phyloP scores from a whole-genome alignment of 2,113 vertebrate species.

The Podiceps cristatus region DNA sequence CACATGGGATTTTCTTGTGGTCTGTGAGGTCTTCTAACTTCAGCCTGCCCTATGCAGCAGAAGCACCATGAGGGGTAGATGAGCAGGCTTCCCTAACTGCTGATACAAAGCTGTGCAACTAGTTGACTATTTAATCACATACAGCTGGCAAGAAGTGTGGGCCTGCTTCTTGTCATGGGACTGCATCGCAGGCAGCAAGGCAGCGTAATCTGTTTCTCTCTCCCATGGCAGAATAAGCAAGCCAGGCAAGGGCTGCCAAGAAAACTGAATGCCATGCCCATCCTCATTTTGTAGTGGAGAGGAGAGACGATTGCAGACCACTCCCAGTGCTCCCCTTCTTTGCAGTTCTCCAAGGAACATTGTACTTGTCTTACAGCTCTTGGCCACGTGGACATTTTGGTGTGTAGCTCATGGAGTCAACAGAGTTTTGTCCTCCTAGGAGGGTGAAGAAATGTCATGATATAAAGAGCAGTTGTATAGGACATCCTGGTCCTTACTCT shows the following conservation, averaged over 20 bases:
- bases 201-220: neutral
- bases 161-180: neutral
- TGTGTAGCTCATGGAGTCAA: neutral
- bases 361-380: neutral
- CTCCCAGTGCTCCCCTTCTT: rapidly evolving
- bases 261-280: neutral
- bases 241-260: neutral
- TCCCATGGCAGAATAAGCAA: neutral
- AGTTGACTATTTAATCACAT: neutral
- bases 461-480: neutral
- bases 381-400: neutral
- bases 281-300: neutral
- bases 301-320: neutral
- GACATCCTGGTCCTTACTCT: neutral
- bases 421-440: neutral
- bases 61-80: neutral
- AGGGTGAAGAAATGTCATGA: neutral
- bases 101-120: neutral
- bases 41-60: neutral
- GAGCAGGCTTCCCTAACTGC: neutral
- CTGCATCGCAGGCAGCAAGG: neutral
- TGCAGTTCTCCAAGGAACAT: neutral
- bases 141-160: neutral
- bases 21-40: neutral
- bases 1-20: rapidly evolving